Conservation (phyloP, 2,797 vertebrate genomes). For the Iguana delicatissima region DNA sequence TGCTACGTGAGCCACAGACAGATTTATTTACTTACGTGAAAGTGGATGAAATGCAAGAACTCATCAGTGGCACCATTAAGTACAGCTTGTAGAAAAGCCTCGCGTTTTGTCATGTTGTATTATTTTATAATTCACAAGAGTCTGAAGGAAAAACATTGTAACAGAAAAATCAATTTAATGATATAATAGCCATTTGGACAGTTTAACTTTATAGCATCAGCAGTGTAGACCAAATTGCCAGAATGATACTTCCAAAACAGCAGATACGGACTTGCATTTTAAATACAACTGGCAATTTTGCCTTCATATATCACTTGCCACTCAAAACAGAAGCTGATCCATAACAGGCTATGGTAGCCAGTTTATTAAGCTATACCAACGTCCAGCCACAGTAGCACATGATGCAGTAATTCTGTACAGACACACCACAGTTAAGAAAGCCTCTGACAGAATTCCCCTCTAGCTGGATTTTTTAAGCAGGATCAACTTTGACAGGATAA, state of each 20-base stretch:
- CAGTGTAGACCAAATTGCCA: neutral
- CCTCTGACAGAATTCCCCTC: neutral
- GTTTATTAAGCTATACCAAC: neutral
- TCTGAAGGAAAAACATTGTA: neutral
- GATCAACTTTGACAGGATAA: too few relatives aligned
- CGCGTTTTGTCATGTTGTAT: constrained; percentile 84
- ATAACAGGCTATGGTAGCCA: neutral
- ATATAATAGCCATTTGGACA: neutral
- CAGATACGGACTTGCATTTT: neutral
- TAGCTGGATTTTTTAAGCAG: too few relatives aligned
- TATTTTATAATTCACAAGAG: neutral
- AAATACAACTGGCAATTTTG: neutral
- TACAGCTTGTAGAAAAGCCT: constrained; percentile 84
- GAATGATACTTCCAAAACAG: neutral
- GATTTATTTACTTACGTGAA: constrained; percentile 84
- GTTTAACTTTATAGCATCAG: neutral
- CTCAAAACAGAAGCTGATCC: neutral
- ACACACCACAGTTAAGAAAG: neutral
- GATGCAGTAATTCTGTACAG: neutral
- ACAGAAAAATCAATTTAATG: constrained; percentile 14
- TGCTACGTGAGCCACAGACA: neutral
- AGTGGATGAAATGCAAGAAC: constrained; percentile 86
- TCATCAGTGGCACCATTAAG: constrained; percentile 83
- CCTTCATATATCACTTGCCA: neutral
- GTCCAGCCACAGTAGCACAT: neutral